A percentile compares a stretch with the other conserved stretches of the same genome.
Evolutionary conservation across 2,797 vertebrate genomes (phyloP).

Genomic region (Taeniopygia guttata): DNA sequence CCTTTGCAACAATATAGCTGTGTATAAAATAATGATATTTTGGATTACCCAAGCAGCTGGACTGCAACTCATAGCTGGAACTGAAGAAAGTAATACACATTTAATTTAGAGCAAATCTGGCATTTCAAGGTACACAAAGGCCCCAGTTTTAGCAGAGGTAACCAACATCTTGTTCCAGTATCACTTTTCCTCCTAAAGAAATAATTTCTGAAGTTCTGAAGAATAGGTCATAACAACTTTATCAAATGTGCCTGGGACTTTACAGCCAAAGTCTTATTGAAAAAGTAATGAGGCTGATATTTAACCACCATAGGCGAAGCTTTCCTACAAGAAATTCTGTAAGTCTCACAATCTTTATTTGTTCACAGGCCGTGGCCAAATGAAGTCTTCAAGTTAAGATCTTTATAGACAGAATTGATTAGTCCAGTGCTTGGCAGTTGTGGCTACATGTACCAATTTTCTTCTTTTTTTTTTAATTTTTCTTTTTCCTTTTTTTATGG

Average conservation of each 20-base stretch:
- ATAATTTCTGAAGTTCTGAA: neutral
- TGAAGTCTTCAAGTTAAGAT: neutral
- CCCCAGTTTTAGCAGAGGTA: neutral
- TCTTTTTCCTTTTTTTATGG: neutral
- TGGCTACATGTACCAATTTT: neutral
- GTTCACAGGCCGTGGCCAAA: neutral
- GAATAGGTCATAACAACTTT: neutral
- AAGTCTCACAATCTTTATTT: neutral
- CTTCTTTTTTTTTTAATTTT: neutral
- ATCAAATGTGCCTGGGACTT: neutral
- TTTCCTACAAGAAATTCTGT: neutral
- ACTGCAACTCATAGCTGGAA: neutral
- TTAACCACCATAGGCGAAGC: neutral
- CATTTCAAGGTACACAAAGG: neutral
- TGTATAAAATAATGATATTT: constrained; percentile 42
- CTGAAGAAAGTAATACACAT: neutral
- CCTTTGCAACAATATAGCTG: constrained; percentile 34
- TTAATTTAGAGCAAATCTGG: constrained; percentile 11
- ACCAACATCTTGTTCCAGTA: neutral
- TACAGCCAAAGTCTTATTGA: neutral
- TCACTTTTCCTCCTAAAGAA: neutral
- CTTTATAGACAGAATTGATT: neutral
- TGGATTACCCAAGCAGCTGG: constrained; percentile 23
- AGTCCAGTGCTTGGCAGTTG: neutral
- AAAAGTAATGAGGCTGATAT: neutral